Conservation (phyloP, 1,140 invertebrate genomes). For the Drosophila ficusphila region DNA sequence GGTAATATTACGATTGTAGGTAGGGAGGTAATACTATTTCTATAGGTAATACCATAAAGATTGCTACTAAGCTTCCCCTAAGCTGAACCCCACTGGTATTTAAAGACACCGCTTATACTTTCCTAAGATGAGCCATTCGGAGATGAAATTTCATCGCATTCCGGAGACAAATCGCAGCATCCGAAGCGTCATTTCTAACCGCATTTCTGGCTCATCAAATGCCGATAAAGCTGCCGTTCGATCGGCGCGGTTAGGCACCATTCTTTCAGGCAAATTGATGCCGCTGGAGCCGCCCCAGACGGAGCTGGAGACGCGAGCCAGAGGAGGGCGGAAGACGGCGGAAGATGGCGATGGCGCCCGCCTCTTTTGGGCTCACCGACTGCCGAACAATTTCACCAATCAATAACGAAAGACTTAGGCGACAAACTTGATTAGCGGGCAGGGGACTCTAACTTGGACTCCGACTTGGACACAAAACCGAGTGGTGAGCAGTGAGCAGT, state of each 20-base stretch:
- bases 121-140: not conserved
- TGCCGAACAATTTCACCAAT: slow-evolving; percentile 76
- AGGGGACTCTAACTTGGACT: slow-evolving; percentile 28
- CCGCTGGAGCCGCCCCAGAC: slow-evolving; percentile 56
- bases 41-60: too few species aligned
- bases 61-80: too few species aligned
- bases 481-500: slow-evolving; percentile 1
- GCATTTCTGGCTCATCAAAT: slow-evolving; percentile 42
- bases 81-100: too few species aligned
- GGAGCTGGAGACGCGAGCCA: slow-evolving; percentile 15
- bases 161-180: slow-evolving; percentile 8
- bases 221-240: slow-evolving; percentile 32
- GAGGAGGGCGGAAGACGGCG: slow-evolving; percentile 14
- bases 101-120: too few species aligned
- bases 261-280: slow-evolving; percentile 46
- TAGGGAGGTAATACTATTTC: too few species aligned
- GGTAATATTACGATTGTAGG: not conserved
- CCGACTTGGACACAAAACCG: slow-evolving; percentile 13
- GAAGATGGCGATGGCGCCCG: slow-evolving; percentile 27
- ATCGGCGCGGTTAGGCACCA: slow-evolving; percentile 44
- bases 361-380: slow-evolving; percentile 44
- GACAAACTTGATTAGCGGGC: slow-evolving; percentile 77
- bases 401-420: slow-evolving; percentile 82
- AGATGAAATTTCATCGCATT: slow-evolving; percentile 25
- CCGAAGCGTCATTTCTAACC: slow-evolving; percentile 31